These are phyloP conservation scores for Candoia aspera DNA, from an alignment of 2,113 vertebrate species.

Conservation along the genomic window DNA sequence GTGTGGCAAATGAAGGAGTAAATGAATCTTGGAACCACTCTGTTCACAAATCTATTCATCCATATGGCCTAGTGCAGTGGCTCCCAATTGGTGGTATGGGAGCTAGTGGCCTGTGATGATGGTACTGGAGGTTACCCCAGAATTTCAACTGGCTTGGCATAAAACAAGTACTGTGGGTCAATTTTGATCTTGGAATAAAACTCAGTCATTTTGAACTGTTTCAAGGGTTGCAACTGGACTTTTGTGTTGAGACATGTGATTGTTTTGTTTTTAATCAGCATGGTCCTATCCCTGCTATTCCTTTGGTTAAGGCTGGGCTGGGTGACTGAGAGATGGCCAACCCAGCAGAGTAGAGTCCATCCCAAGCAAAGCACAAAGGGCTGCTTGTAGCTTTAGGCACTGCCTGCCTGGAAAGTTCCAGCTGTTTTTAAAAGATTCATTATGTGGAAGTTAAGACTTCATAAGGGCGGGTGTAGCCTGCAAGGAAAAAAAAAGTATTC, in stretches of 20 bases:
- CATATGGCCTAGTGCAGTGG: not conserved
- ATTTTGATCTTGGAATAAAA: not conserved
- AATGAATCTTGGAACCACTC: not conserved
- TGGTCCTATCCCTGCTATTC: not conserved
- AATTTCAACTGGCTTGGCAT: not conserved
- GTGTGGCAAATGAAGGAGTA: not conserved
- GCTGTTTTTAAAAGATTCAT: not conserved
- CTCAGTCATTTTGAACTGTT: not conserved
- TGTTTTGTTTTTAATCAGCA: not conserved
- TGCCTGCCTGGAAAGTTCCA: not conserved
- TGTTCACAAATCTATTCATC: not conserved
- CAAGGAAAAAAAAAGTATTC: too few species aligned
- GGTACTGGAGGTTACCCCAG: not conserved
- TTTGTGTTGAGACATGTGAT: not conserved
- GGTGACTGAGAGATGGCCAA: not conserved
- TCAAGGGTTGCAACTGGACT: not conserved
- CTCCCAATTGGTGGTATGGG: not conserved
- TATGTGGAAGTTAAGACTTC: not conserved
- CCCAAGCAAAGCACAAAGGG: not conserved
- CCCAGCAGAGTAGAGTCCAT: not conserved
- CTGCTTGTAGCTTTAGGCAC: not conserved
- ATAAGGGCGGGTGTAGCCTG: not conserved
- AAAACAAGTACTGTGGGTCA: not conserved
- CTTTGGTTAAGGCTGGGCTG: not conserved
- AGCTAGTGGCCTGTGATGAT: not conserved